Percentiles rank a stretch among this genome's conserved stretches.
phyloP scores from a whole-genome alignment of 1,140 invertebrate genomes.

The Chionoecetes opilio region DNA sequence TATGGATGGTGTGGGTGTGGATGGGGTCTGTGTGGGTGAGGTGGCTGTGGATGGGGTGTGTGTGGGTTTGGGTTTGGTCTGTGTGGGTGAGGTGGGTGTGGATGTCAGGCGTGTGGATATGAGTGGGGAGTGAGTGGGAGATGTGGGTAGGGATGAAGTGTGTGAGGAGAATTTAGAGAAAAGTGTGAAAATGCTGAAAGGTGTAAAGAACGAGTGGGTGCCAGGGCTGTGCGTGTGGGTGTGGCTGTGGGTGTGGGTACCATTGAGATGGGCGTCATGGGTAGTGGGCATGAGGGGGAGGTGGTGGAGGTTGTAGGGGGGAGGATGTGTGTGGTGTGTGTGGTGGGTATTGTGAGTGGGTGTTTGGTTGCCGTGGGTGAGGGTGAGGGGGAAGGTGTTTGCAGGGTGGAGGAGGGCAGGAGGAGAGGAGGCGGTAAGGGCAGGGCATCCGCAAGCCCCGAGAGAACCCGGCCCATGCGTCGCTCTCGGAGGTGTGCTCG shows the following conservation, averaged over 20 bases:
- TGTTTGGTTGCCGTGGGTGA: conserved; percentile 11
- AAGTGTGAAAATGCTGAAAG: not conserved
- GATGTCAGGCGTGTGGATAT: not conserved
- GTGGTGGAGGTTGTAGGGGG: not conserved
- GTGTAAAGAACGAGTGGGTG: not conserved
- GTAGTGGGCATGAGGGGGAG: too few species aligned
- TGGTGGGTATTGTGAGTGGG: not conserved
- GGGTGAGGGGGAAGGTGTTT: not conserved
- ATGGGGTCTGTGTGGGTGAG: not conserved
- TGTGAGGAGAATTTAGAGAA: conserved; percentile 12
- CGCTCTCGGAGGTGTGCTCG: conserved; percentile 64
- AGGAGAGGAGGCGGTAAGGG: conserved; percentile 49
- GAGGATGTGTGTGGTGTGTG: conserved; percentile 11
- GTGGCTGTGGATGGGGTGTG: not conserved
- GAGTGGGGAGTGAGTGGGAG: not conserved
- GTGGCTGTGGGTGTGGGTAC: not conserved
- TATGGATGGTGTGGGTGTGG: not conserved
- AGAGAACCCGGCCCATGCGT: conserved; percentile 68
- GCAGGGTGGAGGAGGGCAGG: conserved; percentile 19
- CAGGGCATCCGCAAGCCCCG: conserved; percentile 53
- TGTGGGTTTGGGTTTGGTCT: not conserved
- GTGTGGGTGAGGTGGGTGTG: not conserved
- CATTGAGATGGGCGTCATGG: not conserved
- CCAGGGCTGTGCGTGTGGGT: not conserved
- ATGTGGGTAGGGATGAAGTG: not conserved